Evolutionary conservation across 2,113 vertebrate species (phyloP).

Genomic region (Laticauda laticaudata): DNA sequence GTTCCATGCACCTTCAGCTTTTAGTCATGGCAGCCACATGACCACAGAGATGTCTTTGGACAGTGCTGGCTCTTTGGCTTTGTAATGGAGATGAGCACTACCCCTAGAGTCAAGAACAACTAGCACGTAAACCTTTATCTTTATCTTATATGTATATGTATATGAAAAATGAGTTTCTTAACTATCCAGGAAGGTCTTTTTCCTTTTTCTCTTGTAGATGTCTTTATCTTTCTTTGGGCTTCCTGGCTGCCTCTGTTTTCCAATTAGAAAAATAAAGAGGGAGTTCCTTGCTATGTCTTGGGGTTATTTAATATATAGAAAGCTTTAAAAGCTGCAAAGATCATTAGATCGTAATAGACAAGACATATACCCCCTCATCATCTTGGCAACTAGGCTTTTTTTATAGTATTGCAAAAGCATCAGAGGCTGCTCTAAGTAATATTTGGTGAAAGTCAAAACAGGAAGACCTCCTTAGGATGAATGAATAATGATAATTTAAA

Average conservation of each 20-base stretch:
- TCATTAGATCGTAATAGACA: background rate
- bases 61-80: too few relatives aligned
- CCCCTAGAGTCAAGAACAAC: too few relatives aligned
- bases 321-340: background rate
- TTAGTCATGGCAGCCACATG: too few relatives aligned
- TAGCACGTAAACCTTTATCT: too few relatives aligned
- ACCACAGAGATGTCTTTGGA: too few relatives aligned
- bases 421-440: slow-evolving; percentile 60
- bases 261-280: background rate
- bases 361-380: background rate
- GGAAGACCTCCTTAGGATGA: background rate
- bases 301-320: background rate
- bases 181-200: background rate
- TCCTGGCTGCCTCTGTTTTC: background rate
- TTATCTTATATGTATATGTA: too few relatives aligned
- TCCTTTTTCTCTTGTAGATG: background rate
- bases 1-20: too few relatives aligned
- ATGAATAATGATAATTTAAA: background rate
- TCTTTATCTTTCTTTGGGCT: background rate
- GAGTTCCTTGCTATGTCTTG: background rate
- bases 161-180: background rate
- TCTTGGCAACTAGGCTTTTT: background rate
- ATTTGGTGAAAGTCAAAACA: slow-evolving; percentile 50
- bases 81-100: too few relatives aligned
- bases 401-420: slow-evolving; percentile 56